Base-by-base conservation (phyloP, 2,113 vertebrate genomes). In the Sebastes fasciatus region DNA sequence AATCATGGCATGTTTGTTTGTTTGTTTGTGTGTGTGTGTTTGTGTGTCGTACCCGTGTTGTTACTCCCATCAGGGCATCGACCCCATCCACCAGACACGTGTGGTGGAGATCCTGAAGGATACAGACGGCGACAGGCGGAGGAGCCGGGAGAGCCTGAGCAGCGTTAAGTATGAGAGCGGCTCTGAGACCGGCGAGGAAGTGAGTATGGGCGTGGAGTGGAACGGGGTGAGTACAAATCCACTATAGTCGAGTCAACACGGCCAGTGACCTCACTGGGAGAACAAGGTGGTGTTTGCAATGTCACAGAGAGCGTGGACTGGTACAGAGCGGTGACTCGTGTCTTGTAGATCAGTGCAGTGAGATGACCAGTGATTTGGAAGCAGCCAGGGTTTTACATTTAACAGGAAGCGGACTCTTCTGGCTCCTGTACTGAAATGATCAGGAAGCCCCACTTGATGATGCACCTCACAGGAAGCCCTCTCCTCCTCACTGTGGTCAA, bases 171-270 rank as follows among this genome's bases (percentile, higher is more conserved):
- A 97, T 0, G 98, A 99, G 93, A 97, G 91, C 85, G 94, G 96
- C 94, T 96, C 96, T 70, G 97, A 97, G 92, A 96, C 97, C 80
- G 97, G 96, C 82, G 98, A 99, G 95, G 98, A 99, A 96, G 98
- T 96, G 93, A 99, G 97, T 96, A 99, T 99, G 97, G 95, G 92
- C 89, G 96, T 99, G 93, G 97, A 98, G 93, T 99, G 98, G 98
- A 98, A 96, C 2, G 97, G 98, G 97, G 98, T 99, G 96, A 99
- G 98, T 99, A 96, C 97, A 96, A 89, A 96, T 97, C 96, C 96
- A 97, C 96, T 74, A 74, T 16, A 79, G 72, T 74, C 16, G 60
- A 92, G 73, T 73, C 21, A 77, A 63, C n/a, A 1, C 2, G 8
- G 6, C 64, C 26, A 12, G 60, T 71, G 51, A 74, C 80, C 88